Percentiles rank a stretch among this genome's conserved stretches.
phyloP scores from a whole-genome alignment of 2,888 invertebrate genomes.

The Corbicula japonica region DNA sequence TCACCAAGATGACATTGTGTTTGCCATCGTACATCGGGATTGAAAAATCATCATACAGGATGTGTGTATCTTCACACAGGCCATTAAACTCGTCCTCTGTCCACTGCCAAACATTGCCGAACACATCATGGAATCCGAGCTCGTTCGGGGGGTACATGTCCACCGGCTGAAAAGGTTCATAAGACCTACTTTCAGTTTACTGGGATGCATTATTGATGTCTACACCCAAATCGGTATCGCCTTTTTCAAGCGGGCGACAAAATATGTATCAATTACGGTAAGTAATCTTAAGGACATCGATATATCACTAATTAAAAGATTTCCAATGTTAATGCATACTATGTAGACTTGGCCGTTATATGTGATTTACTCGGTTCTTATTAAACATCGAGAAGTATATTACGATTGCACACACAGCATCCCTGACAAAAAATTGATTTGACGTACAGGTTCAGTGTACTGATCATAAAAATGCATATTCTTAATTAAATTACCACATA shows the following conservation, averaged over 20 bases:
- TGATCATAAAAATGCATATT: background rate
- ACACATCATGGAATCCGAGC: conserved; percentile 83
- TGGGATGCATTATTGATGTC: no score
- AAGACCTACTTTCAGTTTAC: no score
- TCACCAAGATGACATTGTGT: conserved; percentile 84
- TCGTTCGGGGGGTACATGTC: conserved; percentile 80
- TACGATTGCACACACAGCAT: background rate
- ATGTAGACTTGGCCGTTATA: no score
- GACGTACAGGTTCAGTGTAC: background rate
- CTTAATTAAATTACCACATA: background rate
- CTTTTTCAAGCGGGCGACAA: no score
- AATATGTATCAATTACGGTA: no score
- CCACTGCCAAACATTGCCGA: conserved; percentile 86
- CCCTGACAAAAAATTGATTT: background rate
- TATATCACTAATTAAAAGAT: no score
- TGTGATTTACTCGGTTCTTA: no score
- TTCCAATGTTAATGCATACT: no score
- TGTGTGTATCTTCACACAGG: conserved; percentile 79
- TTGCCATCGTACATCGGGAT: conserved; percentile 84
- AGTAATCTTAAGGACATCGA: no score
- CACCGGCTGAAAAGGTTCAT: conserved; percentile 84
- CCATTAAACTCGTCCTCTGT: conserved; percentile 86
- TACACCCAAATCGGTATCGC: no score
- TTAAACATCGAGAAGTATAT: no score
- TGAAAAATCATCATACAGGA: conserved; percentile 85